phyloP scores from a whole-genome alignment of 2,888 invertebrate species.

The Agrotis puta region DNA sequence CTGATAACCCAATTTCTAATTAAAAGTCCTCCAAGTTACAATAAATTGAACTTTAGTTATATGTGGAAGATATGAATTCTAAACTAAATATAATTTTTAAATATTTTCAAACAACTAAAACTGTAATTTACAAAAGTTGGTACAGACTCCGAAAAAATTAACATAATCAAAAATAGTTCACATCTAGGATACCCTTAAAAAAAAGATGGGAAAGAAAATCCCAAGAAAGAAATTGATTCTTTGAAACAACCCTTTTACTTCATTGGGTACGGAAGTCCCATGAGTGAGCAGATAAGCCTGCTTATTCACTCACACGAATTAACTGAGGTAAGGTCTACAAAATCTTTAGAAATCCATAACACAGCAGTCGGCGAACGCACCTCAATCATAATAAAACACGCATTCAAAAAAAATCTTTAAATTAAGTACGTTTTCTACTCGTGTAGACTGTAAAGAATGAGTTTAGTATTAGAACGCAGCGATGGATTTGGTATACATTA shows the following conservation, averaged over 20 bases:
- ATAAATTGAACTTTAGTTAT: background rate
- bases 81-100: background rate
- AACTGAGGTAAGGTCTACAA: background rate
- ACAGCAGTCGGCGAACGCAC: slow-evolving; percentile 7
- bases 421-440: slow-evolving; percentile 29
- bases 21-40: slow-evolving; percentile 1
- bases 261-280: slow-evolving; percentile 1
- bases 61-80: background rate
- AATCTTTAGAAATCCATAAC: slow-evolving; percentile 11
- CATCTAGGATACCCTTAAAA: background rate
- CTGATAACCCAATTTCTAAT: slow-evolving; percentile 2
- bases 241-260: slow-evolving; percentile 8
- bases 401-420: slow-evolving; percentile 37
- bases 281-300: slow-evolving; percentile 20
- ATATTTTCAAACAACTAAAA: background rate
- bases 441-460: slow-evolving; percentile 21
- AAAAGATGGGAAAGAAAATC: background rate
- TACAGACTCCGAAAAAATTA: background rate
- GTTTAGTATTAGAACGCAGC: slow-evolving; percentile 43
- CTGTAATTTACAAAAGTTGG: background rate
- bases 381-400: slow-evolving; percentile 40
- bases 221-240: background rate
- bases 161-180: background rate
- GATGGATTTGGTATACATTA: slow-evolving; percentile 38
- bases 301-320: slow-evolving; percentile 27